phyloP scores from a whole-genome alignment of 2,888 invertebrate species.

The Drosophila mimetica region DNA sequence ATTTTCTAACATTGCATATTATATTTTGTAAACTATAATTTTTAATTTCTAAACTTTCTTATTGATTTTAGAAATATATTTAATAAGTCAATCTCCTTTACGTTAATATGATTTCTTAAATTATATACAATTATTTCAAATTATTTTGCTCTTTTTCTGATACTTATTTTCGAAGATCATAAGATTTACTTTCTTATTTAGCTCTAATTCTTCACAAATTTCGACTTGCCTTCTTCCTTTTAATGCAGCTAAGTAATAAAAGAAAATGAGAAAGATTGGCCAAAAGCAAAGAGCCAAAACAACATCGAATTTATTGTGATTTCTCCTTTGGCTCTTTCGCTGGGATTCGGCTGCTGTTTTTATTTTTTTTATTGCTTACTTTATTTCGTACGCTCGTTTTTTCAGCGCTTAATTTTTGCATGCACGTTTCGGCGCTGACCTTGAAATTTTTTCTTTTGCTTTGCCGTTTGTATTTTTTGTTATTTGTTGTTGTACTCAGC shows the following conservation, averaged over 20 bases:
- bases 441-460: slow-evolving; percentile 72
- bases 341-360: slow-evolving; percentile 34
- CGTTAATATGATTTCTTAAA: too few species aligned
- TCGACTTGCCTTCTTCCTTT: background rate
- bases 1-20: too few species aligned
- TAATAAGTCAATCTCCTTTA: too few species aligned
- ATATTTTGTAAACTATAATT: too few species aligned
- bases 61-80: too few species aligned
- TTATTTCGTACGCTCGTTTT: slow-evolving; percentile 58
- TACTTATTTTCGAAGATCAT: background rate
- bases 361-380: slow-evolving; percentile 52
- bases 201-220: background rate
- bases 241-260: slow-evolving; percentile 11
- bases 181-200: background rate
- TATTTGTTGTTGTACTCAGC: slow-evolving; percentile 33
- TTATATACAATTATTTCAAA: background rate
- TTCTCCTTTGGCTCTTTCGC: slow-evolving; percentile 48
- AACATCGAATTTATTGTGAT: slow-evolving; percentile 39
- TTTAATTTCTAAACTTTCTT: too few species aligned
- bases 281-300: slow-evolving; percentile 18
- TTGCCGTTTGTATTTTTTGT: slow-evolving; percentile 64
- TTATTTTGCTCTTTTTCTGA: too few species aligned
- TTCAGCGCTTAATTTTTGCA: slow-evolving; percentile 76
- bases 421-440: slow-evolving; percentile 79
- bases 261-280: slow-evolving; percentile 25